Evolutionary conservation across 2,113 vertebrate genomes (phyloP).

Genomic region (Steatornis caripensis): DNA sequence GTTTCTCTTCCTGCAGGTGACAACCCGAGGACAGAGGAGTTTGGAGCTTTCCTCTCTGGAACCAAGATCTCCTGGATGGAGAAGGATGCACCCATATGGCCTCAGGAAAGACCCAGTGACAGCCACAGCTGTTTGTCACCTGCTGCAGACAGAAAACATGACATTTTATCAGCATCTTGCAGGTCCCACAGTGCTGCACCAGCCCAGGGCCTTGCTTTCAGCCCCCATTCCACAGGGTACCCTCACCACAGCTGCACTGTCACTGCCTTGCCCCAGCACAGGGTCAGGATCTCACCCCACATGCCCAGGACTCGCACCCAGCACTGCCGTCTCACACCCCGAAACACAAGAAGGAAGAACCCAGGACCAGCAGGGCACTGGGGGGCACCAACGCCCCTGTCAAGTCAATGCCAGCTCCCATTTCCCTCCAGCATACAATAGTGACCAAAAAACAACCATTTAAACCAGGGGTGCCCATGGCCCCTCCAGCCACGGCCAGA

Average conservation of each 20-base stretch:
- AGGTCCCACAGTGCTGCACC: background rate
- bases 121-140: too few species aligned
- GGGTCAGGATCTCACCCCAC: background rate
- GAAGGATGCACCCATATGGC: background rate
- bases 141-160: background rate
- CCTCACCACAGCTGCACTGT: rapidly evolving
- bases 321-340: rapidly evolving
- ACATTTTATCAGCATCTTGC: background rate
- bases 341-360: background rate
- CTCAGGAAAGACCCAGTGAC: too few species aligned
- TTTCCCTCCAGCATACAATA: background rate
- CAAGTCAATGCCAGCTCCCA: background rate
- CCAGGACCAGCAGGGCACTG: too few species aligned
- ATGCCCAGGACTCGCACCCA: rapidly evolving
- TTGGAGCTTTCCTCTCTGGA: too few species aligned
- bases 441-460: background rate
- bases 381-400: rapidly evolving
- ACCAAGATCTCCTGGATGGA: background rate
- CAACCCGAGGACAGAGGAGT: too few species aligned
- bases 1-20: too few species aligned
- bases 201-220: background rate
- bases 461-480: rapidly evolving
- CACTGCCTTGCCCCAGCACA: rapidly evolving
- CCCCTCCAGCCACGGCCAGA: background rate
- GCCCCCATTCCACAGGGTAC: background rate